Percentiles rank a stretch among this genome's conserved stretches.
phyloP scores from a whole-genome alignment of 2,888 invertebrate species.

The Priocnemis perturbator region DNA sequence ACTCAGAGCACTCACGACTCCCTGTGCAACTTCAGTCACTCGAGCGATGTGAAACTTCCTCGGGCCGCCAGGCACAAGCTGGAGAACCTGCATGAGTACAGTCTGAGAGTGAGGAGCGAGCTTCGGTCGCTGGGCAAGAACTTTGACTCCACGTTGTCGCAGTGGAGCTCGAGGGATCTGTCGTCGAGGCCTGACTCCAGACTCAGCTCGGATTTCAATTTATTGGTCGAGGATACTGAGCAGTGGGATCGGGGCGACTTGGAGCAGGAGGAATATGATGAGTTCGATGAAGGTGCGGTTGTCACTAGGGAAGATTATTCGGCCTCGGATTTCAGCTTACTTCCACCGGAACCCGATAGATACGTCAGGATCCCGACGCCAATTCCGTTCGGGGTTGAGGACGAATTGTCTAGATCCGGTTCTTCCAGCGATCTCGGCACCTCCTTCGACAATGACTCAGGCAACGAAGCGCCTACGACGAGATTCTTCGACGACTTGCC shows the following conservation, averaged over 20 bases:
- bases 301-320: conserved; percentile 31
- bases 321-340: conserved; percentile 25
- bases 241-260: not conserved
- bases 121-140: conserved; percentile 60
- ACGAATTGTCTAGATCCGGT: conserved; percentile 54
- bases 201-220: conserved; percentile 41
- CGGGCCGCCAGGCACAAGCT: conserved; percentile 61
- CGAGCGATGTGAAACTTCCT: conserved; percentile 55
- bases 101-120: conserved; percentile 64
- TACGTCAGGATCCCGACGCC: conserved; percentile 69
- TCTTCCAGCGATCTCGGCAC: conserved; percentile 60
- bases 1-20: conserved; percentile 64
- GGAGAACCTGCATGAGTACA: conserved; percentile 71
- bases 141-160: conserved; percentile 62
- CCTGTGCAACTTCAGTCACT: conserved; percentile 64
- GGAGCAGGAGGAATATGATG: conserved; percentile 26
- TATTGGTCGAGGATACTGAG: conserved; percentile 23
- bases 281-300: conserved; percentile 24
- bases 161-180: conserved; percentile 63
- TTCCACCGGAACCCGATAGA: conserved; percentile 39
- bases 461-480: conserved; percentile 63
- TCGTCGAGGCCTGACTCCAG: conserved; percentile 50
- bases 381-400: conserved; percentile 61
- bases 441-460: conserved; percentile 66
- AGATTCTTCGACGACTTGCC: conserved; percentile 53